Conservation (phyloP, 53 echinoderm and acorn worm species). For the Apostichopus leukothele region DNA sequence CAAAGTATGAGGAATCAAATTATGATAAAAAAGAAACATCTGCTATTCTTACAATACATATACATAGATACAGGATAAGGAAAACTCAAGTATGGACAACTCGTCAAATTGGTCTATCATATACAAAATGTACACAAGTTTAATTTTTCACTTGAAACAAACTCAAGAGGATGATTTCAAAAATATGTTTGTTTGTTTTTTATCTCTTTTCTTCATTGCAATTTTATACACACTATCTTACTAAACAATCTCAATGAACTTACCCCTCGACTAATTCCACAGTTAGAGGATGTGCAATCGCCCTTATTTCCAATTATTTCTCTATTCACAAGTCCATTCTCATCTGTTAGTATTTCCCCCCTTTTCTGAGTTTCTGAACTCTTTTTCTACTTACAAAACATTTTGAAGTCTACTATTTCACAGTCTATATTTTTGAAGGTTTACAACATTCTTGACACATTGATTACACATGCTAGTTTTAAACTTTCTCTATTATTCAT, state of each 20-base stretch:
- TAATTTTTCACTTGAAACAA: neutral
- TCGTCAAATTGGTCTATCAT: conserved; percentile 18
- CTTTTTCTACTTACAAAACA: too few species aligned
- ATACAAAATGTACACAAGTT: conserved; percentile 44
- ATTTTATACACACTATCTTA: conserved; percentile 22
- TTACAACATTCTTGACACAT: neutral
- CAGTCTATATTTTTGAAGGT: neutral
- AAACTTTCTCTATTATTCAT: neutral
- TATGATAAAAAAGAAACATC: neutral
- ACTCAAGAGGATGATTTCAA: conserved; percentile 12
- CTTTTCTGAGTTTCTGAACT: too few species aligned
- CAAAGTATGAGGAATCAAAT: neutral
- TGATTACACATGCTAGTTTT: neutral
- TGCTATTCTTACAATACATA: neutral
- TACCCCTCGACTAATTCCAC: too few species aligned
- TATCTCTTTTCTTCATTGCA: conserved; percentile 17
- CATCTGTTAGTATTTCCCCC: too few species aligned
- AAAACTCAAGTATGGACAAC: neutral
- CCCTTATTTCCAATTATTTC: too few species aligned
- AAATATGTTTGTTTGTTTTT: conserved; percentile 11
- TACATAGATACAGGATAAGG: conserved; percentile 17
- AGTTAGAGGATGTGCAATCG: too few species aligned
- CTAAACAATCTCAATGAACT: too few species aligned
- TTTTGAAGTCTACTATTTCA: neutral
- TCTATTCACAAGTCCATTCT: too few species aligned